Base-by-base conservation (phyloP, 2,888 invertebrate species). In the Magallana nippona region DNA sequence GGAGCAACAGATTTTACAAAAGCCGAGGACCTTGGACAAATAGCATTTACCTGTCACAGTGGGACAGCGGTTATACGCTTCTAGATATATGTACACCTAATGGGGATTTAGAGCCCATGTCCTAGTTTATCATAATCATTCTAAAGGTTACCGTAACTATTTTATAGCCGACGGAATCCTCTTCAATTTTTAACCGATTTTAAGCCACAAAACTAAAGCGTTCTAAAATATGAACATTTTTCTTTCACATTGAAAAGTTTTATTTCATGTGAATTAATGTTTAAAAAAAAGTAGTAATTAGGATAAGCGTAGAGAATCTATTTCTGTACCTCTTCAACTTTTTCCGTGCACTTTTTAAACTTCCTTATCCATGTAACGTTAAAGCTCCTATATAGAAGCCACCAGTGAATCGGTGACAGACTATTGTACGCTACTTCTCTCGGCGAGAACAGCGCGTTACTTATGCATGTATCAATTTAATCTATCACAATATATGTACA, bases 391-490 rank as follows among this genome's bases (percentile, higher is more conserved):
- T 44, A 44, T 0, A 44, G 44, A 44, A 44, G 44, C 44, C 44
- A 44, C 44, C 44, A 44, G 44, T 8, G 44, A 44, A 44, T 44
- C 44, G 60, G 60, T 19, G 19, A 60, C n/a, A 60, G 17, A 71
- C 13, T 5, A 32, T 15, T 71, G 71, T 27, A 32, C 71, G 71
- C 1, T 22, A 71, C 71, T 27, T 15, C 27, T 27, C 27, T 13
- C 2, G 2, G 11, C 71, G 17, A 32, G 10, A 15, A 13, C 63
- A 63, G 19, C 27, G 19, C 27, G 13, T 27, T 22, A 63, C 71
- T 71, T 60, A 60, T 60, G 19, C 60, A 60, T 60, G n/a, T 19
- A 60, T 60, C 60, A 60, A 27, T 71, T 71, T 71, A 27, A 71
- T 71, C 13, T 71, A 71, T 71, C 71, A 71, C 71, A 15, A 22